A percentile compares a stretch with the other conserved stretches of the same genome.
phyloP scores from a whole-genome alignment of 1,140 invertebrate species.

The Archivesica marissinica region DNA sequence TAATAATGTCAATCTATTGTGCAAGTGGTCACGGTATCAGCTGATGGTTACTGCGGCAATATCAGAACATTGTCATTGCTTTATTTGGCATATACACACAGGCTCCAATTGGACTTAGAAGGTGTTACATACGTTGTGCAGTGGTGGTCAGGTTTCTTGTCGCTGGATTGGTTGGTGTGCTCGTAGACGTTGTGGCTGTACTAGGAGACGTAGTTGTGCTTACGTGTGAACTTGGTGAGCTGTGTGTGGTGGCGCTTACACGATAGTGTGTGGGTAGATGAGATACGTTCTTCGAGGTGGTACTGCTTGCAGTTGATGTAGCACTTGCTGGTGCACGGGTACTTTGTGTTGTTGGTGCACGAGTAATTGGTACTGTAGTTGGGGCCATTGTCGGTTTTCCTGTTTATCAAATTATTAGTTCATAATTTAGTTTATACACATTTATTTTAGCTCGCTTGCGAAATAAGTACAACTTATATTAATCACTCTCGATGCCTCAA shows the following conservation, averaged over 20 bases:
- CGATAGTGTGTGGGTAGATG: too few relatives aligned
- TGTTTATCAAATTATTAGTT: not conserved
- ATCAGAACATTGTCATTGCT: too few relatives aligned
- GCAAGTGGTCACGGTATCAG: too few relatives aligned
- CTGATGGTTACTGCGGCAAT: too few relatives aligned
- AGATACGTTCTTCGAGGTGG: not conserved
- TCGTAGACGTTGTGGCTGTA: not conserved
- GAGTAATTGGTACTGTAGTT: not conserved
- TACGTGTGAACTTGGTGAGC: not conserved
- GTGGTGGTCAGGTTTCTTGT: constrained; percentile 6
- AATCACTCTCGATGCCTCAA: too few relatives aligned
- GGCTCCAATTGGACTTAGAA: too few relatives aligned
- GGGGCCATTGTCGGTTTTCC: not conserved
- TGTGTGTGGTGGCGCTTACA: not conserved
- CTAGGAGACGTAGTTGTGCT: not conserved
- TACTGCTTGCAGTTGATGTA: not conserved
- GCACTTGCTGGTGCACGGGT: not conserved
- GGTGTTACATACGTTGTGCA: not conserved
- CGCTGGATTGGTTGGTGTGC: not conserved
- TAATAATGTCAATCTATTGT: too few relatives aligned
- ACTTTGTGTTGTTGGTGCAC: constrained; percentile 9
- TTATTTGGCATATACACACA: too few relatives aligned
- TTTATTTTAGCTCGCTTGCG: too few relatives aligned
- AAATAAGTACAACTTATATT: too few relatives aligned
- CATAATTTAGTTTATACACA: too few relatives aligned